phyloP scores from a whole-genome alignment of 2,113 vertebrate species.

The Megaceryle torquata region DNA sequence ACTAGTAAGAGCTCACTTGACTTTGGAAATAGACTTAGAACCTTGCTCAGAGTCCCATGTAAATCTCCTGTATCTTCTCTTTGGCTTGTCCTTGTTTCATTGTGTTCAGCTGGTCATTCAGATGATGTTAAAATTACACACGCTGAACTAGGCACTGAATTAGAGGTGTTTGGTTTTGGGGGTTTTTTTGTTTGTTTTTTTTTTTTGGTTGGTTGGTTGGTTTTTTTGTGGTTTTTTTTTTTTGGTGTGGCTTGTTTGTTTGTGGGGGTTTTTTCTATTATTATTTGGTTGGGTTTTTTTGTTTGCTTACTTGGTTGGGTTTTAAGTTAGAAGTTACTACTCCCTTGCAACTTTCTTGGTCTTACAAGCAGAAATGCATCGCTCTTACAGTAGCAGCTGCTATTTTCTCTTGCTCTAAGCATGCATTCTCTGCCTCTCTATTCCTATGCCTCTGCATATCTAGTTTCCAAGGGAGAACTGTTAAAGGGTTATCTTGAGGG shows the following conservation, averaged over 20 bases:
- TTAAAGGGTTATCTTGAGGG: background rate
- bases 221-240: background rate
- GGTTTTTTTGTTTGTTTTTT: background rate
- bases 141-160: background rate
- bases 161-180: background rate
- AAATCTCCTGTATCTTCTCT: background rate
- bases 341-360: background rate
- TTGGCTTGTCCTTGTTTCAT: background rate
- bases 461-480: conserved; percentile 1
- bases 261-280: no score
- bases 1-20: background rate
- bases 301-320: background rate
- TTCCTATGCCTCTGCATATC: background rate
- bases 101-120: background rate
- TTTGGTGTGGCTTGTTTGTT: background rate
- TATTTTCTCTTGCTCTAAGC: conserved; percentile 24
- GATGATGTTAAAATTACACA: background rate
- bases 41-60: background rate
- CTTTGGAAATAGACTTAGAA: background rate
- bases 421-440: background rate
- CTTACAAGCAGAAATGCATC: background rate
- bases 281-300: no score
- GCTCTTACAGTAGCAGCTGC: background rate
- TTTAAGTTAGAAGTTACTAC: background rate
- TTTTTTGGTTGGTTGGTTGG: background rate